Evolutionary conservation across 2,797 vertebrate genomes (phyloP).

Genomic region (Alfaro cultratus): DNA sequence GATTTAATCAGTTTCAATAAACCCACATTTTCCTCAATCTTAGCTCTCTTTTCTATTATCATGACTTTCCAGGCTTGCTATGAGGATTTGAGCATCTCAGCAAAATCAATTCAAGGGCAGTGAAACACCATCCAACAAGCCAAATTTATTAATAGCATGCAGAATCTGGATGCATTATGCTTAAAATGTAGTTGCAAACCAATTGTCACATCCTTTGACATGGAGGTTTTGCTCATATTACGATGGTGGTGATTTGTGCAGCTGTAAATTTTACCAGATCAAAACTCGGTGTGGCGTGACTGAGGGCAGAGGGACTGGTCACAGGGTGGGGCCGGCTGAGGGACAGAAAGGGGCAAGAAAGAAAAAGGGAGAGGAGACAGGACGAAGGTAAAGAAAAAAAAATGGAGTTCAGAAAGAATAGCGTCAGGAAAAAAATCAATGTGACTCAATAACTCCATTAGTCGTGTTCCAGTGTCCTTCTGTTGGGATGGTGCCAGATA

Average conservation of each 20-base stretch:
- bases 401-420: slow-evolving; percentile 53
- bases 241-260: neutral
- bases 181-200: neutral
- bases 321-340: slow-evolving; percentile 58
- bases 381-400: slow-evolving; percentile 40
- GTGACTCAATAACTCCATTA: slow-evolving; percentile 77
- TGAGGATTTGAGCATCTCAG: neutral
- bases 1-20: neutral
- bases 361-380: slow-evolving; percentile 40
- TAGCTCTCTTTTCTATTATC: neutral
- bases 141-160: neutral
- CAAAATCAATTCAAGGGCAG: neutral
- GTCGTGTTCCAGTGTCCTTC: slow-evolving; percentile 70
- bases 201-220: neutral
- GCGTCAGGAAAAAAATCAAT: slow-evolving; percentile 81
- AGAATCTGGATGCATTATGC: neutral
- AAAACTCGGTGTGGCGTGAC: neutral
- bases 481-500: slow-evolving; percentile 73
- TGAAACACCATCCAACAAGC: neutral
- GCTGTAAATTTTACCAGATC: neutral
- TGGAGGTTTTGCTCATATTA: neutral
- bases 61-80: neutral
- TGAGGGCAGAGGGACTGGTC: slow-evolving; percentile 47
- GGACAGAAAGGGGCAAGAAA: neutral
- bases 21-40: neutral